Evolutionary conservation across 2,113 vertebrate genomes (phyloP).

Genomic region (Sakesphorus luctuosus): DNA sequence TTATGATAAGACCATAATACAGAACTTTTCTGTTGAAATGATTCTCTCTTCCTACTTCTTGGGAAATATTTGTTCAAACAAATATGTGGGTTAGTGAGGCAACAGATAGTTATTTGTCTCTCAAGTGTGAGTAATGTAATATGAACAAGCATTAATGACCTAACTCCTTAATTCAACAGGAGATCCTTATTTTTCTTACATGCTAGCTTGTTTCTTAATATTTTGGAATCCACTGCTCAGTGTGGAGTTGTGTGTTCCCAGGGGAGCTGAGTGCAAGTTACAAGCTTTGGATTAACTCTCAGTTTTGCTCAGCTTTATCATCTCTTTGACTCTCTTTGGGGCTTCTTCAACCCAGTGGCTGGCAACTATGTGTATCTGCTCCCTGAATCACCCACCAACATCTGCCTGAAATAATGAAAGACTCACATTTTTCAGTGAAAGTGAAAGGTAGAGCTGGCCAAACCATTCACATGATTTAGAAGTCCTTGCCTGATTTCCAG

Average conservation of each 20-base stretch:
- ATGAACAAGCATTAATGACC: constrained; percentile 67
- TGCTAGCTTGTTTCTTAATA: constrained; percentile 63
- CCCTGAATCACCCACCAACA: constrained; percentile 34
- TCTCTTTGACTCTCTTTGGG: constrained; percentile 23
- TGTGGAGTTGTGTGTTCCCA: constrained; percentile 35
- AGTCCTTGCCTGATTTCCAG: not conserved
- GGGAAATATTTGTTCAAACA: constrained; percentile 69
- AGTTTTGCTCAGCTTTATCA: constrained; percentile 27
- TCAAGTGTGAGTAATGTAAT: constrained; percentile 71
- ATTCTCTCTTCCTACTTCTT: constrained; percentile 44
- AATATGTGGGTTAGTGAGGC: constrained; percentile 66
- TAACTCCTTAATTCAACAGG: constrained; percentile 68
- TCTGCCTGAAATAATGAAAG: constrained; percentile 39
- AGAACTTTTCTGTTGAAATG: constrained; percentile 64
- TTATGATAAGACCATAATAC: constrained; percentile 60
- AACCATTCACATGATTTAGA: not conserved
- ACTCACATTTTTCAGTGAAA: not conserved
- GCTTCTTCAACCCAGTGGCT: constrained; percentile 32
- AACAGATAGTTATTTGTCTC: constrained; percentile 70
- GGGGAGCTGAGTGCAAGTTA: not conserved
- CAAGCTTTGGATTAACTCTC: constrained; percentile 25
- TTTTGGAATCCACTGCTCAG: constrained; percentile 54
- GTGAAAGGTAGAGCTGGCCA: not conserved
- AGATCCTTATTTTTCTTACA: constrained; percentile 71
- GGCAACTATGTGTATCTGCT: constrained; percentile 17